phyloP scores from a whole-genome alignment of 2,113 vertebrate species.

The Pleuronectes platessa region DNA sequence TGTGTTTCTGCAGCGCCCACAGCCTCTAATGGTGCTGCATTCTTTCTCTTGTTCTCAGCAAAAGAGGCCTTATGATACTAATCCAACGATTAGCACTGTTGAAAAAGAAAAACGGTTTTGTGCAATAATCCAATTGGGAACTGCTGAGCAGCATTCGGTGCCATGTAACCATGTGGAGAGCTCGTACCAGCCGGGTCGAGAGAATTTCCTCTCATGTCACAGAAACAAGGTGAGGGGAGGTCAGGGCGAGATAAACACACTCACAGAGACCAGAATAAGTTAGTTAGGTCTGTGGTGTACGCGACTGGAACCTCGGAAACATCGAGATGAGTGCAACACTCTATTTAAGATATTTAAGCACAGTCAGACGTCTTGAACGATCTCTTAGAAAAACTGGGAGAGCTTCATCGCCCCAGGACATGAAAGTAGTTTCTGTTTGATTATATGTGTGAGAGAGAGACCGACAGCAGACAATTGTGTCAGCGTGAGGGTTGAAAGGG shows the following conservation, averaged over 20 bases:
- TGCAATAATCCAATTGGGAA: conserved; percentile 57
- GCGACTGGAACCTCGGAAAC: background rate
- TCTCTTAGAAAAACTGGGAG: background rate
- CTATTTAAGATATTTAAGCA: too few species aligned
- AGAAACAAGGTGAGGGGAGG: background rate
- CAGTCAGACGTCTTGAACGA: background rate
- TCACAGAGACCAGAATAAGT: background rate
- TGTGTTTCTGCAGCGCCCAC: conserved; percentile 11
- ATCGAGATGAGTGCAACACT: background rate
- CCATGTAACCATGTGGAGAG: conserved; percentile 22
- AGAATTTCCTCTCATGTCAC: too few species aligned
- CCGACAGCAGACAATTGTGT: conserved; percentile 35
- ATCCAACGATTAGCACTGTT: conserved; percentile 66
- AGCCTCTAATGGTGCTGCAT: conserved; percentile 29
- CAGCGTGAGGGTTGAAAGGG: conserved; percentile 55
- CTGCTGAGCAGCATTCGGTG: conserved; percentile 29
- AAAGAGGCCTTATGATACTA: conserved; percentile 65
- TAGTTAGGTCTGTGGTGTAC: background rate
- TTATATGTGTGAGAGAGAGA: background rate
- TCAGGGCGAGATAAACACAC: conserved; percentile 16
- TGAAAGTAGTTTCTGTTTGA: conserved; percentile 17
- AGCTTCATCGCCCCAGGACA: background rate
- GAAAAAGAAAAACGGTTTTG: conserved; percentile 51
- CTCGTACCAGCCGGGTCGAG: conserved; percentile 18
- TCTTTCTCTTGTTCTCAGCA: conserved; percentile 45